A percentile compares a stretch with the other conserved stretches of the same genome.
These are phyloP conservation scores for Heterodera filipjevi DNA, from an alignment of 2,888 invertebrate species.

Conservation along the genomic window DNA sequence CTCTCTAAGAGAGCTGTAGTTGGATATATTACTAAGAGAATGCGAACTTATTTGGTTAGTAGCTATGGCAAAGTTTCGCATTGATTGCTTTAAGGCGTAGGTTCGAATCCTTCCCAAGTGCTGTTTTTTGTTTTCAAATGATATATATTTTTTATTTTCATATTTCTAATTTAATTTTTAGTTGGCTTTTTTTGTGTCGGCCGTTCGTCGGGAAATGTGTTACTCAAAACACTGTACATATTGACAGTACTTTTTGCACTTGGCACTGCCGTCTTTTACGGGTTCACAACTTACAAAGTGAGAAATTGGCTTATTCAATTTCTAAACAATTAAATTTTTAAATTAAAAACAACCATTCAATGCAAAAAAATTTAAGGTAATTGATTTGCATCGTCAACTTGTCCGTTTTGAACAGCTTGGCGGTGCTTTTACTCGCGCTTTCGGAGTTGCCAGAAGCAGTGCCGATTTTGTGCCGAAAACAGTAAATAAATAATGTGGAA, in stretches of 20 bases:
- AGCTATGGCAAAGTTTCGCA: too few relatives aligned
- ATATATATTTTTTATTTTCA: background rate
- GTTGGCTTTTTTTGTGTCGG: slow-evolving; percentile 62
- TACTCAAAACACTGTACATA: slow-evolving; percentile 61
- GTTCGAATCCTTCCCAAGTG: too few relatives aligned
- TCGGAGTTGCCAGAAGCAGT: slow-evolving; percentile 13
- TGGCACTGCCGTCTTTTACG: slow-evolving; percentile 61
- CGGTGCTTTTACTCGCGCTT: background rate
- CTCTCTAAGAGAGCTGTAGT: too few relatives aligned
- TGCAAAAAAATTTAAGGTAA: too few relatives aligned
- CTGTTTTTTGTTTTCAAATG: too few relatives aligned
- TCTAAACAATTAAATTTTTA: too few relatives aligned
- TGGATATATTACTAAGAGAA: too few relatives aligned
- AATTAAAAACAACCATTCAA: background rate
- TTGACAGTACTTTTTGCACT: slow-evolving; percentile 58
- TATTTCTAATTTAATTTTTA: slow-evolving; percentile 53
- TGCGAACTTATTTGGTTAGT: too few relatives aligned
- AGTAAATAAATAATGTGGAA: background rate
- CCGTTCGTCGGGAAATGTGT: slow-evolving; percentile 63
- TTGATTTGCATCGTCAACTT: slow-evolving; percentile 20
- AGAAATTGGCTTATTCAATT: too few relatives aligned
- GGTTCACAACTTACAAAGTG: slow-evolving; percentile 62
- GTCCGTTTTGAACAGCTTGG: slow-evolving; percentile 21
- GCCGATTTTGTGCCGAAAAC: slow-evolving; percentile 31
- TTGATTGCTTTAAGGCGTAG: too few relatives aligned